Evolutionary conservation across 2,888 invertebrate species (phyloP).

Genomic region (Tinea pellionella): DNA sequence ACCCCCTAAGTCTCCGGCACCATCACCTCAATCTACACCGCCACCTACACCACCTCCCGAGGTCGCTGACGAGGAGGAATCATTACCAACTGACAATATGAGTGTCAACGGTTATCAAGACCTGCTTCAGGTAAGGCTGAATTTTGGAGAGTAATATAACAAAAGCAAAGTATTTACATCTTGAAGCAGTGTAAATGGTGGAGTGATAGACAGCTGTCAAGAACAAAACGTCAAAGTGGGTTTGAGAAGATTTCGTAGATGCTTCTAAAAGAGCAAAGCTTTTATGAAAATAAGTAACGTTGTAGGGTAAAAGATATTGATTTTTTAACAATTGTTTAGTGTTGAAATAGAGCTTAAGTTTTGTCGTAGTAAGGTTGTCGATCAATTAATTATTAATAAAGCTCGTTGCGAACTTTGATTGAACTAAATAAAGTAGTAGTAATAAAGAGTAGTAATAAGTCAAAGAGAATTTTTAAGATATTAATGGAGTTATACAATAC

Average conservation of each 20-base stretch:
- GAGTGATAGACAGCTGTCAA: background rate
- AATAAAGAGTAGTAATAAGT: no score
- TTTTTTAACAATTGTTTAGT: background rate
- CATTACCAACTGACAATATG: conserved; percentile 64
- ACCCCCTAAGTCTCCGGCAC: conserved; percentile 37
- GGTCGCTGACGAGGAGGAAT: conserved; percentile 22
- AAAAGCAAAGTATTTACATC: no score
- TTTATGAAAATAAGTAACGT: background rate
- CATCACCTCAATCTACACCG: conserved; percentile 31
- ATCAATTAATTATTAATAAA: background rate
- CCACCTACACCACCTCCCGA: conserved; percentile 28
- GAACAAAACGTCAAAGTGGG: background rate
- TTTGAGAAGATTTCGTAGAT: background rate
- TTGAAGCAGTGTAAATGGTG: background rate
- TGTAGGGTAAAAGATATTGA: background rate
- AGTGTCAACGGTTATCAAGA: conserved; percentile 81
- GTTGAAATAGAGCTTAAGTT: background rate
- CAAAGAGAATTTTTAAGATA: no score
- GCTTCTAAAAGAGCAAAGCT: background rate
- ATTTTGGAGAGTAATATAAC: background rate
- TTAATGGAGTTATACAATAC: background rate
- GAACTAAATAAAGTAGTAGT: background rate
- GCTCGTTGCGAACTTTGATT: background rate
- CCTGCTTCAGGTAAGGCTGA: conserved; percentile 63
- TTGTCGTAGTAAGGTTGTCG: background rate